Base-by-base conservation (phyloP, 23 tunicate species). In the Oikopleura dioica region DNA sequence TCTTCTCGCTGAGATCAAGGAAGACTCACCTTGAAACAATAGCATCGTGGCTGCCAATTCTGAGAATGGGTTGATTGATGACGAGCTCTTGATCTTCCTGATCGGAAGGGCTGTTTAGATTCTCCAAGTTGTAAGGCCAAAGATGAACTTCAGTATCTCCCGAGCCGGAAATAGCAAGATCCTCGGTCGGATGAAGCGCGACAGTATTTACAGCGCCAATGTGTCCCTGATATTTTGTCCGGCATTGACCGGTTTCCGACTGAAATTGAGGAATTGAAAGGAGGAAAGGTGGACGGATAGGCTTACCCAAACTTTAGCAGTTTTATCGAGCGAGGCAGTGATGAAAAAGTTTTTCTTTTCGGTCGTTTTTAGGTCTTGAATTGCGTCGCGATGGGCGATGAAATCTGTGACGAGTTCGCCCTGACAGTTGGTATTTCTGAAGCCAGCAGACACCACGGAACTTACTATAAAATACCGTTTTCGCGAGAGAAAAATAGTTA, bases 91-190 rank as follows among this genome's bases (percentile, higher is more conserved):
- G 72, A 63, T 12, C 33, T 63, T 12, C 33, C 33, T 23, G 72
- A 63, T 63, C 72, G n/a, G n/a, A n/a, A n/a, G n/a, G n/a, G n/a
- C n/a, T n/a, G n/a, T n/a, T n/a, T n/a, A n/a, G n/a, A n/a, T n/a
- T n/a, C n/a, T n/a, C n/a, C n/a, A n/a, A n/a, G n/a, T n/a, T n/a
- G n/a, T n/a, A 63, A 2, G 72, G 29, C 72, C 72, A 63, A 28
- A 63, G 30, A 63, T 63, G 72, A 5, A 63, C 33, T 63, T 63
- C 72, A 63, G 33, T 2, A 63, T 63, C 72, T 2, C 72, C 72
- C 29, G 72, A 63, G 2, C 72, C 72, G 26, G 33, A 12, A 12
- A 63, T 63, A 4, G 33, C 72, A 63, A 63, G 29, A 16, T 23
- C 5, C 33, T 31, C 72, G 30, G 16, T 23, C 26, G 72, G 33